Evolutionary conservation across 30 jellyfish, hydroid and myxozoan genomes (phyloP), one percentile per base, ranked within the genome.

Genomic region (Aurelia aurita): DNA sequence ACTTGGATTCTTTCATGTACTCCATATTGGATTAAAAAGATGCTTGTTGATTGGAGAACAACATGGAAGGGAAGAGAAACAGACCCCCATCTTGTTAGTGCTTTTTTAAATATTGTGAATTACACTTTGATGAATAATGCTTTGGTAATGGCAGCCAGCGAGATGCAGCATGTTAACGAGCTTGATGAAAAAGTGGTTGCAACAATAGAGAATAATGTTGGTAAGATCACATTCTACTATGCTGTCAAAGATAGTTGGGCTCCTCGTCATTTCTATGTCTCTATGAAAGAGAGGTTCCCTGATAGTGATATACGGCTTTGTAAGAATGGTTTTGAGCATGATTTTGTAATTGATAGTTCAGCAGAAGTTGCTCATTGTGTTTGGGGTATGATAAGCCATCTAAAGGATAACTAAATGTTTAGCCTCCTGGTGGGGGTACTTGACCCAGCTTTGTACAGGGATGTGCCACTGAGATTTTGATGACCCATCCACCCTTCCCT

Each of bases 281-380:
- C 82, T 26, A 84, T 91, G 96, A 84, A 68, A 45, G 88, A 85
- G 53, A 84, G 87, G 54, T 91, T 84, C 68, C 98, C 98, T 21
- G 72, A 75, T 27, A 96, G 85, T 18, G 96, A 91, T 62, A 85
- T 85, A 19, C 82, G 93, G 2, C 82, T 84, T 21, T 85, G 98
- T 43, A 63, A 58, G 47, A 61, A 79, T 39, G 93, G 88, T 10
- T 91, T 66, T 72, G 87, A 72, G 19, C 98, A 91, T 79, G 98
- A 91, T 79, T 91, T 91, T 77, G 96, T 91, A n/a, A 85, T 91
- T 25, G 98, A 91, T 46, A 74, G 88, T 34, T 91, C 98, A 9
- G 89, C 78, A 34, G 94, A 71, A 3, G 98, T 91, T 15, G 98
- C 98, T 11, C 80, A 72, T 20, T 34, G 84, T 9, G 89, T 77